A percentile compares a stretch with the other conserved stretches of the same genome.
Conservation (phyloP, 1,140 invertebrate species). For the Papilio machaon region DNA sequence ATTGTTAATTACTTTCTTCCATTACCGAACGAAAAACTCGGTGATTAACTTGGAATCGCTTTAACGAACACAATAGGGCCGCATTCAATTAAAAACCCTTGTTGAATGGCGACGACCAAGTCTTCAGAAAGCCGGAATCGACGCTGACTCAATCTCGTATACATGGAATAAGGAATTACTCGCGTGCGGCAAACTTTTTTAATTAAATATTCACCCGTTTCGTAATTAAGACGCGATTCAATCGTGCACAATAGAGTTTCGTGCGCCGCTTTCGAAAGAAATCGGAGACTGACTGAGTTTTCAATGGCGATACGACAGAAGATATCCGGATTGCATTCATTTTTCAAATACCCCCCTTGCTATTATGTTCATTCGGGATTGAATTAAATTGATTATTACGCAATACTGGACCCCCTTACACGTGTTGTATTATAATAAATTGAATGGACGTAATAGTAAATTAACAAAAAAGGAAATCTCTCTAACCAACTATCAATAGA, state of each 20-base stretch:
- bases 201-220: constrained; percentile 81
- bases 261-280: constrained; percentile 65
- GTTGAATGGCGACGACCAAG: constrained; percentile 74
- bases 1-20: constrained; percentile 81
- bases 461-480: background rate
- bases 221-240: constrained; percentile 79
- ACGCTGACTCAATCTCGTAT: constrained; percentile 78
- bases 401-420: background rate
- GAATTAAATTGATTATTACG: constrained; percentile 47
- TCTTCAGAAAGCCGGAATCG: constrained; percentile 73
- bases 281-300: constrained; percentile 52
- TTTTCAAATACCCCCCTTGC: constrained; percentile 8
- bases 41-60: constrained; percentile 79
- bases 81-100: constrained; percentile 80
- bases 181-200: constrained; percentile 79
- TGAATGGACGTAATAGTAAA: background rate
- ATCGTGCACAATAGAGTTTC: constrained; percentile 70
- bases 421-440: background rate
- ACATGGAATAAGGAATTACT: constrained; percentile 80
- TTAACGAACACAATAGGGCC: constrained; percentile 78
- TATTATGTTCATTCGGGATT: constrained; percentile 16
- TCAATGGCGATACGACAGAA: constrained; percentile 34
- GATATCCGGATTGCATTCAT: constrained; percentile 22
- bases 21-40: constrained; percentile 78
- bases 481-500: background rate